phyloP scores from a whole-genome alignment of 2,797 vertebrate species.

The Coregonus sp. region DNA sequence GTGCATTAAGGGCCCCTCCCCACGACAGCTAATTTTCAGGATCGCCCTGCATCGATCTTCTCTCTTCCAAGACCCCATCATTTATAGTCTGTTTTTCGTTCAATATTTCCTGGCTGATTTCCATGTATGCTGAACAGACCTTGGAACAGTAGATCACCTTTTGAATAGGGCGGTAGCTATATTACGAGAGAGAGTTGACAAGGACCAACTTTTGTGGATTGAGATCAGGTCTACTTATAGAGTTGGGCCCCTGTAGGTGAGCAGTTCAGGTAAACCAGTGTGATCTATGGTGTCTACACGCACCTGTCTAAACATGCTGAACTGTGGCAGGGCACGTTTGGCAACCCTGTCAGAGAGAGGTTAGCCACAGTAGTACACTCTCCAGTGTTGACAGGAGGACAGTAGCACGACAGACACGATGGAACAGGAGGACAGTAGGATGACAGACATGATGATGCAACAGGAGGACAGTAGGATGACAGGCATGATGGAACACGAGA shows the following conservation, averaged over 20 bases:
- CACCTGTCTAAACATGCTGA: slow-evolving; percentile 39
- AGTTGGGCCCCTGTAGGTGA: not conserved
- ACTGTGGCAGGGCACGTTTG: slow-evolving; percentile 10
- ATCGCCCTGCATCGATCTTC: slow-evolving; percentile 43
- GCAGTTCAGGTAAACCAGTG: not conserved
- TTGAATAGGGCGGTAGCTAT: not conserved
- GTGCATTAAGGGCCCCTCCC: slow-evolving; percentile 43
- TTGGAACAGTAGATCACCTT: not conserved
- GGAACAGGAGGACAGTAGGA: slow-evolving; percentile 39
- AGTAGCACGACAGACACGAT: slow-evolving; percentile 37
- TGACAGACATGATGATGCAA: too few relatives aligned
- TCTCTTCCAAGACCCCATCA: not conserved
- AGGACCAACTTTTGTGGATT: too few relatives aligned
- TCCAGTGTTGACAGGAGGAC: not conserved
- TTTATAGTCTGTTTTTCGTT: slow-evolving; percentile 27
- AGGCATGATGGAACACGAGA: slow-evolving; percentile 53
- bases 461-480: not conserved
- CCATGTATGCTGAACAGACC: slow-evolving; percentile 7
- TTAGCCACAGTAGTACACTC: not conserved
- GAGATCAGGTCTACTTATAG: too few relatives aligned
- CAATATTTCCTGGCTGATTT: slow-evolving; percentile 25
- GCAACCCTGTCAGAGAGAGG: not conserved
- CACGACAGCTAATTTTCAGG: slow-evolving; percentile 24
- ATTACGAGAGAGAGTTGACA: not conserved
- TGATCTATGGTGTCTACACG: slow-evolving; percentile 12